Conservation (phyloP, 2,797 vertebrate genomes). For the Platalea minor region DNA sequence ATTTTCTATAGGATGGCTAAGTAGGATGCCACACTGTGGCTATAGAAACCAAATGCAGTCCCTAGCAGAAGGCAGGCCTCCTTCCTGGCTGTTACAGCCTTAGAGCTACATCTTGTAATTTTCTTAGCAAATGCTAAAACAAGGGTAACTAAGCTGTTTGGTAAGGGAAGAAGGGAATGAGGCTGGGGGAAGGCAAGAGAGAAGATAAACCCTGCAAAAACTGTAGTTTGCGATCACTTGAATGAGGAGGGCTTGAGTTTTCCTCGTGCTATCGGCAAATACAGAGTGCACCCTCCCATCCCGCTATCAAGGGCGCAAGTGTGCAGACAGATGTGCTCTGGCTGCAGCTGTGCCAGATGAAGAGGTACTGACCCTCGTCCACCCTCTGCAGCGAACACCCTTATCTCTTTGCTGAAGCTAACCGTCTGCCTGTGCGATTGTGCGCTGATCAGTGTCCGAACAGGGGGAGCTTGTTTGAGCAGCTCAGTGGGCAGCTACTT, state of each 20-base stretch:
- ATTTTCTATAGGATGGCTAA: neutral
- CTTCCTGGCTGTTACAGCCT: neutral
- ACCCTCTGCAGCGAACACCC: neutral
- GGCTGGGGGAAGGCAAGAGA: neutral
- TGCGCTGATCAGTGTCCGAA: accelerated
- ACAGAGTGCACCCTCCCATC: neutral
- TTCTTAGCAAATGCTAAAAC: neutral
- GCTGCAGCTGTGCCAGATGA: neutral
- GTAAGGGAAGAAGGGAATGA: neutral
- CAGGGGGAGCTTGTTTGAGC: neutral
- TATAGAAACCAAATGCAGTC: neutral
- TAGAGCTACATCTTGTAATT: neutral
- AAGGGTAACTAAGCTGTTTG: neutral
- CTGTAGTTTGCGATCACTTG: neutral
- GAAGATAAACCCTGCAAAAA: neutral
- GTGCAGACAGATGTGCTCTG: neutral
- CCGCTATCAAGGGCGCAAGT: neutral
- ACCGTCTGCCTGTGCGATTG: neutral
- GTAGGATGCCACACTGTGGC: neutral
- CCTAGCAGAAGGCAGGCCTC: neutral
- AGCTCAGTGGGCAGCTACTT: neutral
- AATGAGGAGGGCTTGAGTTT: neutral
- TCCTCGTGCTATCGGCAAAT: neutral
- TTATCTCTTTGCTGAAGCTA: neutral
- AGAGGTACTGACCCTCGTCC: neutral